Evolutionary conservation across 92 coral and sea anemone genomes (phyloP).

Genomic region (Scolanthus callimorphus): DNA sequence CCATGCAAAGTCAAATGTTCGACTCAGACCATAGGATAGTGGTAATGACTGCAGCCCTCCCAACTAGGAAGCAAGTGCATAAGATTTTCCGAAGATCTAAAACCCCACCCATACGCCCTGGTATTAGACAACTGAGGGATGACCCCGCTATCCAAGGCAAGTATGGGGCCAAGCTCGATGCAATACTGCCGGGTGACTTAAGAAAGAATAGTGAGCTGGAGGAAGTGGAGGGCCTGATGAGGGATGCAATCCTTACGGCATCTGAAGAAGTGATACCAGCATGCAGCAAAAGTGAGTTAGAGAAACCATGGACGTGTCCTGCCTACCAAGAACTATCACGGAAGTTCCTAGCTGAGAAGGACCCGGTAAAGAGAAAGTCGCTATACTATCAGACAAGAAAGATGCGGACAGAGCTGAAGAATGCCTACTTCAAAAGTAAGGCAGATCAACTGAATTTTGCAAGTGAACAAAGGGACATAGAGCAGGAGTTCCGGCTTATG

Average conservation of each 20-base stretch:
- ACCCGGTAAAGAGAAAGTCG: constrained; percentile 15
- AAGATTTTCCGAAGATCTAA: constrained; percentile 7
- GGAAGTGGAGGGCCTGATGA: constrained; percentile 3
- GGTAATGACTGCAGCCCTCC: constrained; percentile 24
- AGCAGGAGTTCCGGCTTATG: no score
- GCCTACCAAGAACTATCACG: constrained; percentile 20
- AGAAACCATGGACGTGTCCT: constrained; percentile 23
- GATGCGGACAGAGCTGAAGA: no score
- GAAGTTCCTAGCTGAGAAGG: constrained; percentile 14
- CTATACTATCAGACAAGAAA: not conserved
- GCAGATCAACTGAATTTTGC: constrained; percentile 4
- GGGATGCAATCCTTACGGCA: constrained; percentile 4
- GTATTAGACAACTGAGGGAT: constrained; percentile 8
- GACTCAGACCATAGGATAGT: constrained; percentile 23
- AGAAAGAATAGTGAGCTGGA: not conserved
- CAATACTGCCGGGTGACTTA: not conserved
- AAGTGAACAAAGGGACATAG: no score
- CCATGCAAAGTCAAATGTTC: constrained; percentile 28
- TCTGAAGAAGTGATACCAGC: constrained; percentile 16
- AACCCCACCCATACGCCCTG: not conserved
- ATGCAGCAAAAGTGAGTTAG: constrained; percentile 4
- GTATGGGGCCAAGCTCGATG: constrained; percentile 7
- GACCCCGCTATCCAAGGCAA: constrained; percentile 11
- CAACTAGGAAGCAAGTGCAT: constrained; percentile 7
- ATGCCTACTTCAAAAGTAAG: no score